Evolutionary conservation across 37 sponge, comb jelly and placozoan species (phyloP).

Genomic region (Haliclona indistincta): DNA sequence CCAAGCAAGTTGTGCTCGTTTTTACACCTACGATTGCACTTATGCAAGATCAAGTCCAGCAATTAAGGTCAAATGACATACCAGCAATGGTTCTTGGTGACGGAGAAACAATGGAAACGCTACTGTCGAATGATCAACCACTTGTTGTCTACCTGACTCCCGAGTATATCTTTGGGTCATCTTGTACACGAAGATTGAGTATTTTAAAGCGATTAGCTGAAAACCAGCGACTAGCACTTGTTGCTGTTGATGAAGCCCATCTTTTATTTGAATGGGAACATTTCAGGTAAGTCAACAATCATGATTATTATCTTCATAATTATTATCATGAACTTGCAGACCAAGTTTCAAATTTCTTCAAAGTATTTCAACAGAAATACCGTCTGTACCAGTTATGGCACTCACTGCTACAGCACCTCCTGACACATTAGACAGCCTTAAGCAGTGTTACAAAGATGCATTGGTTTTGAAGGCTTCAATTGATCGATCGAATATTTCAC

Average conservation of each 20-base stretch:
- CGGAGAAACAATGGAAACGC: neutral
- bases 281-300: neutral
- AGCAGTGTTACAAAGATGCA: neutral
- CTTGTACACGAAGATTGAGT: neutral
- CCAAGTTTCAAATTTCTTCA: conserved; percentile 10
- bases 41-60: too few relatives aligned
- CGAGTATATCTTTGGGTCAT: conserved; percentile 6
- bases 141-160: conserved; percentile 10
- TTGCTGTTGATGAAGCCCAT: conserved; percentile 5
- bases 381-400: too few relatives aligned
- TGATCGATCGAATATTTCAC: neutral
- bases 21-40: too few relatives aligned
- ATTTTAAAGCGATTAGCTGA: neutral
- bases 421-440: neutral
- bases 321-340: neutral
- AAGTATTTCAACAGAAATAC: neutral
- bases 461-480: neutral
- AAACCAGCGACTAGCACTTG: neutral
- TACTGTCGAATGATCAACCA: neutral
- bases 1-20: too few relatives aligned
- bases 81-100: conserved; percentile 1
- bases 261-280: conserved; percentile 18
- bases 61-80: neutral
- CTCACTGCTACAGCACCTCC: too few relatives aligned
- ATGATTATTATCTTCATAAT: too few relatives aligned